Base-by-base conservation (phyloP, 2,797 vertebrate genomes). In the Hydrocynus forskahlii region DNA sequence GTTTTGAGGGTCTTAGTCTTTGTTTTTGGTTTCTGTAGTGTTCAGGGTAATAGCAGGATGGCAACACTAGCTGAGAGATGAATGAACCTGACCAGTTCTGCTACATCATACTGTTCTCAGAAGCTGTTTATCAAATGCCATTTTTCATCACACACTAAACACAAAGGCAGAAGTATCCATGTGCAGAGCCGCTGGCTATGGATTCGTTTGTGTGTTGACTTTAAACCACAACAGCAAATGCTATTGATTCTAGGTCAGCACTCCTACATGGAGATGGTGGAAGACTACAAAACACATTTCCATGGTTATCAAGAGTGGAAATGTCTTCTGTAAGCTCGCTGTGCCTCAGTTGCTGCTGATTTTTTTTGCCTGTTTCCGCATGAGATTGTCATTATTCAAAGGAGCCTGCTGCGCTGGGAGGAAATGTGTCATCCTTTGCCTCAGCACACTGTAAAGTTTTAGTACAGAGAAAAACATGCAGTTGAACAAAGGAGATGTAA, bases 361-460 rank as follows among this genome's bases (percentile, higher is more conserved):
- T n/a, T 19, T n/a, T 19, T 35, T 23, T 67, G 7, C 40, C 54
- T 75, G 48, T 75, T 78, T 66, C 19, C 66, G n/a, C 81, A 57
- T 29, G 55, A 71, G 76, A 67, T 71, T 81, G 75, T 80, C 62
- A 82, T 84, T 78, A 81, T 73, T 86, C 73, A 76, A 80, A 83
- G 83, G 54, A 54, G 68, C 78, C 75, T 75, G 80, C 66, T 76
- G 78, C 16, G 55, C 70, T 73, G 85, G 79, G 80, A 80, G 81
- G 80, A 84, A 62, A 76, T 45, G 66, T 73, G 80, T 80, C 85
- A 69, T 69, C 75, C 77, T 23, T 40, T 80, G 75, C 38, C 69
- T 76, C 60, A 7, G 43, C 14, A 54, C 0, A 0, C 62, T 50
- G 70, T 74, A 68, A 84, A 80, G 80, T 82, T 74, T 81, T 45